These are phyloP conservation scores for Eumaeus atala DNA, from an alignment of 1,140 invertebrate genomes.

Conservation along the genomic window DNA sequence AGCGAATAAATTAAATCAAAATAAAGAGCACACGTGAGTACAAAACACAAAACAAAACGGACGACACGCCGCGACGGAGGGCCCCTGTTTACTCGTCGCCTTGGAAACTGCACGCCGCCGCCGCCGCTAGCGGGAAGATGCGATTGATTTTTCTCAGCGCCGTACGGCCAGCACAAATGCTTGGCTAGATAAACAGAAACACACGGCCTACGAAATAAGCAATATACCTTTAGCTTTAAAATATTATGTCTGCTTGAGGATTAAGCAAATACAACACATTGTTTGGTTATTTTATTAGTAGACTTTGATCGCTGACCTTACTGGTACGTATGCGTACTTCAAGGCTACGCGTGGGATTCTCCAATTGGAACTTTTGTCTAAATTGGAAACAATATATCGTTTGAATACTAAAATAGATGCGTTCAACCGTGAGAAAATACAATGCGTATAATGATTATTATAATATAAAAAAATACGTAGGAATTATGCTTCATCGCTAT, in stretches of 20 bases:
- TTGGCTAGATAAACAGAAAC: not conserved
- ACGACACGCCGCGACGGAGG: conserved; percentile 42
- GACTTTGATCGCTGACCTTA: conserved; percentile 1
- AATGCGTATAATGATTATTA: too few species aligned
- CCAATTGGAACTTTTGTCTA: not conserved
- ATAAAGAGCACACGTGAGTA: conserved; percentile 18
- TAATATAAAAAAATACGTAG: too few species aligned
- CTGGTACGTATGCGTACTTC: conserved; percentile 15
- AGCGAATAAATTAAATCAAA: conserved; percentile 8
- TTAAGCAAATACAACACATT: too few species aligned
- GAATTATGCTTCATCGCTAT: too few species aligned
- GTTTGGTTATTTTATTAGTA: not conserved
- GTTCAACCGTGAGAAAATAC: too few species aligned
- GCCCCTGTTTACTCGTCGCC: conserved; percentile 67
- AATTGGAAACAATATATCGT: not conserved
- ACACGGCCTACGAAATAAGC: too few species aligned
- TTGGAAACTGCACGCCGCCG: conserved; percentile 46
- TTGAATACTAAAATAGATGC: not conserved
- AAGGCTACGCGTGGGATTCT: conserved; percentile 34
- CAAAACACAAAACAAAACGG: conserved; percentile 25
- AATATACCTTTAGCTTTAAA: too few species aligned
- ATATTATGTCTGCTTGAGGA: too few species aligned
- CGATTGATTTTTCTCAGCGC: conserved; percentile 64
- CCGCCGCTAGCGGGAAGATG: conserved; percentile 43
- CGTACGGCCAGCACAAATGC: not conserved